Evolutionary conservation across 2,888 invertebrate genomes (phyloP), one percentile per base, ranked within the genome.

Genomic region (Drosophila buzzatii): DNA sequence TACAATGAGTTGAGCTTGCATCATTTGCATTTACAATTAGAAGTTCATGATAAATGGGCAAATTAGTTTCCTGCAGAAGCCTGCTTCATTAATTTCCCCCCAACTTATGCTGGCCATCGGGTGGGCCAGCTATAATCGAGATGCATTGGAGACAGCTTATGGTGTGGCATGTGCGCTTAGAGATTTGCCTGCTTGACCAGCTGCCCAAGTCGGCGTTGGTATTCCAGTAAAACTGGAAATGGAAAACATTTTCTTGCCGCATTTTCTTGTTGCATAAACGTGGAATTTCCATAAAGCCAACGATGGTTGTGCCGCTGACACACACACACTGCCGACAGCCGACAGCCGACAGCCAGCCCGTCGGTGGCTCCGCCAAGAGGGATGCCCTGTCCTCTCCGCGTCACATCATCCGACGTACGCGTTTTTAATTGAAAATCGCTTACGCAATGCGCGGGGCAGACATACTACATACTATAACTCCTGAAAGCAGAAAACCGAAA

Each of bases 191-290:
- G 82, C 71, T 73, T 78, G 81, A 73, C 84, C 76, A 84, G 82
- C 65, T 84, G 81, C 59, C 79, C 72, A 69, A 61, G 62, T 76
- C 76, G 68, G 78, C 64, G 63, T 52, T 74, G 69, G 70, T 57
- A 68, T 76, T 82, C 89, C 74, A 76, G 85, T 86, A 72, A 86
- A 85, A 85, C 89, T 86, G 86, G 85, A 81, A 79, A 72, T 70
- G 82, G 80, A 85, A 87, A 82, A 83, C 59, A 67, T 67, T 83
- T 74, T 76, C 85, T 70, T 85, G 85, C 66, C 76, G 73, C 66
- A 77, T 85, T 89, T 89, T 89, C 86, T 73, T 44, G 74, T 89
- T 89, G 82, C 84, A 84, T 86, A 86, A 89, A 82, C 68, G 80
- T 82, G 89, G 86, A 86, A 86, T 86, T 89, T 86, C 86, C 84